phyloP scores from a whole-genome alignment of 1,140 invertebrate genomes.

The Druon quercuslanigerum region DNA sequence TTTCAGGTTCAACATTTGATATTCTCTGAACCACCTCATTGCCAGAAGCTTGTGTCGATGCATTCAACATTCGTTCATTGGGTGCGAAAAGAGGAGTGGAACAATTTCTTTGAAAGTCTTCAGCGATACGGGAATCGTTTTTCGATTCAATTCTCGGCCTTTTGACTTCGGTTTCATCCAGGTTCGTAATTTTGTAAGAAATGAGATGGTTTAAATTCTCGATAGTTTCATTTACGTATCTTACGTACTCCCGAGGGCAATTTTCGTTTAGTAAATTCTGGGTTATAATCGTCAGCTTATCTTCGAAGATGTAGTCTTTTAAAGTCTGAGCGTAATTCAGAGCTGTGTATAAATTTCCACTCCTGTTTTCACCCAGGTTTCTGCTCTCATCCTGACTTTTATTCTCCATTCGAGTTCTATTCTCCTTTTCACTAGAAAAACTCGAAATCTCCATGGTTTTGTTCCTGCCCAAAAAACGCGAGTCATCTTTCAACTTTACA shows the following conservation, averaged over 20 bases:
- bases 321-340: conserved; percentile 41
- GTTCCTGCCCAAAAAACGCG: neutral
- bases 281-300: conserved; percentile 57
- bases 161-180: conserved; percentile 29
- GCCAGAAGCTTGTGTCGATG: conserved; percentile 27
- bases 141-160: conserved; percentile 12
- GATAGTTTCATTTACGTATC: conserved; percentile 57
- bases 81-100: neutral
- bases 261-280: conserved; percentile 57
- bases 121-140: neutral
- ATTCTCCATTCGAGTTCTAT: neutral
- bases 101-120: conserved; percentile 34
- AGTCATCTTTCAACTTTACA: neutral
- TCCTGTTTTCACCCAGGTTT: neutral
- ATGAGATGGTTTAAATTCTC: conserved; percentile 56
- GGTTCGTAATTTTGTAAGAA: conserved; percentile 35
- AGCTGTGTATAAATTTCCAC: conserved; percentile 11
- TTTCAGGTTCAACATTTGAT: conserved; percentile 15
- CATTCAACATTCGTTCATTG: conserved; percentile 33
- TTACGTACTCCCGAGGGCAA: conserved; percentile 55
- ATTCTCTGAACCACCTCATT: conserved; percentile 34
- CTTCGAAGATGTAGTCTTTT: conserved; percentile 50
- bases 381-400: neutral
- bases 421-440: neutral
- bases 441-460: neutral